phyloP scores from a whole-genome alignment of 2,113 vertebrate species.

The Serilophus lunatus region DNA sequence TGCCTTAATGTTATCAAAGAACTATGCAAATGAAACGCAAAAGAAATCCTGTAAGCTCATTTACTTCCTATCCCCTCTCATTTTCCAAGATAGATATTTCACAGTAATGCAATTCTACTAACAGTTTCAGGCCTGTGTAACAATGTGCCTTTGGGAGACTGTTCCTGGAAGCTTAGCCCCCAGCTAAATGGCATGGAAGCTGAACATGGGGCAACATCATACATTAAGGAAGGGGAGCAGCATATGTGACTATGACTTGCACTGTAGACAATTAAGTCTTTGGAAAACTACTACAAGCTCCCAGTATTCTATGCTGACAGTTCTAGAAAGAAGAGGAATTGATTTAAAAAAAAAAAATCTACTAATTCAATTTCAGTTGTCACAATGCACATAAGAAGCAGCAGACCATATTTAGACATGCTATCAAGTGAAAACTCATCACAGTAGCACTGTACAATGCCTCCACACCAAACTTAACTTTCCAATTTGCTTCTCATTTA shows the following conservation, averaged over 20 bases:
- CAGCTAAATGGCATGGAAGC: not conserved
- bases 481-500: not conserved
- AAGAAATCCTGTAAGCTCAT: not conserved
- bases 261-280: not conserved
- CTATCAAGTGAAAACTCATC: not conserved
- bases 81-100: not conserved
- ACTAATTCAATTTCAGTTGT: not conserved
- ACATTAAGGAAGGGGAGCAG: not conserved
- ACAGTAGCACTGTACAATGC: not conserved
- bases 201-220: not conserved
- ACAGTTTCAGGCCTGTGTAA: not conserved
- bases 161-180: not conserved
- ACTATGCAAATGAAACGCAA: not conserved
- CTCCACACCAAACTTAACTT: not conserved
- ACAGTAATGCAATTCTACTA: not conserved
- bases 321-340: not conserved
- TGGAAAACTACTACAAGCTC: not conserved
- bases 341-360: not conserved
- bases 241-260: not conserved
- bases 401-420: not conserved
- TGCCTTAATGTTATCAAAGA: not conserved
- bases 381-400: not conserved
- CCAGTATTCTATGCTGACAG: not conserved
- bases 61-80: not conserved
- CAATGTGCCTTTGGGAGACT: not conserved